Evolutionary conservation across 2,797 vertebrate species (phyloP).

Genomic region (Limosa lapponica): DNA sequence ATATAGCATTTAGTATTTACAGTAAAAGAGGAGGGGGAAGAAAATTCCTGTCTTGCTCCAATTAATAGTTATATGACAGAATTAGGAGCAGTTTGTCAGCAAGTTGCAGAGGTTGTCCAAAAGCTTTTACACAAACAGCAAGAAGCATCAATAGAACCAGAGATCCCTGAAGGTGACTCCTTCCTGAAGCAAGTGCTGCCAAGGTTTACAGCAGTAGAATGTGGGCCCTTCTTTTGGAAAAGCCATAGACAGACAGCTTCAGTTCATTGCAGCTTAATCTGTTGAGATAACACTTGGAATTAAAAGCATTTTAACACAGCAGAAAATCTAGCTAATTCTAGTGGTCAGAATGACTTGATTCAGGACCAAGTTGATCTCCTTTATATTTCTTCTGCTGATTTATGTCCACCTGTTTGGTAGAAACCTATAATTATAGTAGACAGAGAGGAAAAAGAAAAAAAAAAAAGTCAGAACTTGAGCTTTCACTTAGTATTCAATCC

Average conservation of each 20-base stretch:
- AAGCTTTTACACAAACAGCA: not conserved
- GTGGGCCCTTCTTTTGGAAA: not conserved
- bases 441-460: not conserved
- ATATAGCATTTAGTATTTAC: not conserved
- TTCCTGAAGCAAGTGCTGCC: not conserved
- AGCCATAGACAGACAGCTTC: not conserved
- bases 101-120: rapidly evolving
- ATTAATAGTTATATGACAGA: not conserved
- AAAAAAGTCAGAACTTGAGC: not conserved
- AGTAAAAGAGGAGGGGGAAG: not conserved
- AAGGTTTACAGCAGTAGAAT: not conserved
- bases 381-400: not conserved
- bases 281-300: not conserved
- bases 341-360: rapidly evolving
- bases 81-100: not conserved
- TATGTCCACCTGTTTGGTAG: not conserved
- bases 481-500: not conserved
- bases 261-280: not conserved
- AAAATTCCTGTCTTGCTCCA: not conserved
- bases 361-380: not conserved
- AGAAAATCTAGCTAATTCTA: not conserved
- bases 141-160: not conserved
- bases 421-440: not conserved
- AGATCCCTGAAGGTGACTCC: not conserved
- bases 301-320: not conserved